A percentile compares a stretch with the other conserved stretches of the same genome.
Conservation (phyloP, 2,797 vertebrate species). For the Neopelma chrysocephalum region DNA sequence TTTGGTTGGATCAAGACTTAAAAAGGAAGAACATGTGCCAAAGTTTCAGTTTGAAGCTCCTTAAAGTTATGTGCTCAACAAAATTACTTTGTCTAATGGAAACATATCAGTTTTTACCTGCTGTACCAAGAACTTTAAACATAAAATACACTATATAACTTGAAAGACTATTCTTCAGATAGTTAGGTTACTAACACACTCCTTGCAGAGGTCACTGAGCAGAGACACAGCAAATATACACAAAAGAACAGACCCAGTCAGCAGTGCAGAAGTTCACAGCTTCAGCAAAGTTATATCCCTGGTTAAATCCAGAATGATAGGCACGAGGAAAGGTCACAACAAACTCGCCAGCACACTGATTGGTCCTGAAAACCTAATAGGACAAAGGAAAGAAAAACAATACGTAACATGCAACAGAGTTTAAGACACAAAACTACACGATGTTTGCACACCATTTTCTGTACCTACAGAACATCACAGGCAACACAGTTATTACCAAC, state of each 20-base stretch:
- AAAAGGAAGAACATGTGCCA: background rate
- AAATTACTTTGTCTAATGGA: background rate
- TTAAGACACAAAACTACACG: background rate
- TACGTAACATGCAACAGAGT: background rate
- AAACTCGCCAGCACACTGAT: constrained; percentile 98
- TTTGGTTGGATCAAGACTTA: background rate
- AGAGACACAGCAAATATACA: constrained; percentile 37
- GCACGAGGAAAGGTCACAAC: constrained; percentile 98
- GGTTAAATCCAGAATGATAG: constrained; percentile 99
- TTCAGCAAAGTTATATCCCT: constrained; percentile 99
- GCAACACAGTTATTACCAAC: background rate
- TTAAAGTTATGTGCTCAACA: background rate
- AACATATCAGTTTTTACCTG: background rate
- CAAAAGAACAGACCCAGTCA: constrained; percentile 88
- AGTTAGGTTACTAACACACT: background rate
- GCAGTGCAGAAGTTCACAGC: constrained; percentile 99
- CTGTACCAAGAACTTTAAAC: background rate
- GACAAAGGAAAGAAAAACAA: background rate
- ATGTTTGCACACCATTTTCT: background rate
- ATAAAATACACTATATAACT: background rate
- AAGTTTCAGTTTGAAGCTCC: background rate
- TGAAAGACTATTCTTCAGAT: background rate
- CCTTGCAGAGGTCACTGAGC: constrained; percentile 21
- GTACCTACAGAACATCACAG: background rate
- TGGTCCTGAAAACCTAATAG: constrained; percentile 93